A percentile compares a stretch with the other conserved stretches of the same genome.
Conservation (phyloP, 2,113 vertebrate species). For the Protobothrops flavoviridis region DNA sequence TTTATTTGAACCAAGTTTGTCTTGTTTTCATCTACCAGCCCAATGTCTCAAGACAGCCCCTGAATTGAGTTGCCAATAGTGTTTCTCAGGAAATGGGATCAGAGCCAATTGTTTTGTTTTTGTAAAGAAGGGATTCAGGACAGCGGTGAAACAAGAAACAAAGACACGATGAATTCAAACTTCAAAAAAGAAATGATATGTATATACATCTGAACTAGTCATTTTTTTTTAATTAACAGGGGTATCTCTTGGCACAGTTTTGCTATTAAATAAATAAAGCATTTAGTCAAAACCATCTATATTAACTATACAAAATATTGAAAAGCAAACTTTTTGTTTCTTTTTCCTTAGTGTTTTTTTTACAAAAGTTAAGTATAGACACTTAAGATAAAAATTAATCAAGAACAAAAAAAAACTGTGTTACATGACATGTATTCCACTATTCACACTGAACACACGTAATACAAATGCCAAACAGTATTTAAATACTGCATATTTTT, state of each 20-base stretch:
- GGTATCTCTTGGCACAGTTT: conserved; percentile 76
- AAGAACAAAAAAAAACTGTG: conserved; percentile 45
- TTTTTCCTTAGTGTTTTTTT: not conserved
- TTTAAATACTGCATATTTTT: conserved; percentile 48
- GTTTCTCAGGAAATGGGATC: not conserved
- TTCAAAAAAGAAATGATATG: conserved; percentile 46
- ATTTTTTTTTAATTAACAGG: conserved; percentile 63
- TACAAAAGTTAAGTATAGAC: conserved; percentile 48
- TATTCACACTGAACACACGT: conserved; percentile 61
- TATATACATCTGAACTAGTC: conserved; percentile 46
- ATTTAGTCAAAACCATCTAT: conserved; percentile 79
- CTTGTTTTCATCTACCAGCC: not conserved
- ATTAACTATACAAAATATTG: conserved; percentile 75
- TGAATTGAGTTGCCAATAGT: not conserved
- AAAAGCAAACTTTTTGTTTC: conserved; percentile 38
- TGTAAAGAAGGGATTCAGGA: not conserved
- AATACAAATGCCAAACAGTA: conserved; percentile 62
- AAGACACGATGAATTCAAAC: conserved; percentile 4
- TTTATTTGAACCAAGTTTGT: not conserved
- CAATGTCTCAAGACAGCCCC: not conserved
- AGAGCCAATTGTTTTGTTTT: not conserved
- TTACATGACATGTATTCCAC: conserved; percentile 52
- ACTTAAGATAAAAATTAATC: conserved; percentile 55
- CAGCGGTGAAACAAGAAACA: not conserved
- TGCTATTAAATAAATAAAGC: conserved; percentile 85